These are phyloP conservation scores for Larimichthys polyactis DNA, from an alignment of 2,113 vertebrate genomes.

Conservation along the genomic window DNA sequence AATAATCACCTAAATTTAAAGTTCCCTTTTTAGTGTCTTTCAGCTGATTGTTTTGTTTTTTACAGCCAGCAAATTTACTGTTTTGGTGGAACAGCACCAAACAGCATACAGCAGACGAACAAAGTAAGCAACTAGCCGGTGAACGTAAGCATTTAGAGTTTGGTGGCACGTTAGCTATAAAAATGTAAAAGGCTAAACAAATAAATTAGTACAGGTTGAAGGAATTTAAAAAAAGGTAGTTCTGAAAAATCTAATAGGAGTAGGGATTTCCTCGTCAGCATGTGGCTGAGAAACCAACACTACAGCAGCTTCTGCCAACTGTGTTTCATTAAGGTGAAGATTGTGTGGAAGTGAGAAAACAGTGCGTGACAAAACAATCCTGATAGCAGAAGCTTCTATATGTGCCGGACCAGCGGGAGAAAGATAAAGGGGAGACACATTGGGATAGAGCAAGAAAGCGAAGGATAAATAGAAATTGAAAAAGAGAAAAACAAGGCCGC, in stretches of 20 bases:
- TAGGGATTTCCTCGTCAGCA: conserved; percentile 13
- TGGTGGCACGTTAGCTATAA: background rate
- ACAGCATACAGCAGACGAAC: background rate
- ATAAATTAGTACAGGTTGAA: conserved; percentile 9
- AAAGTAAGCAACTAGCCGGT: background rate
- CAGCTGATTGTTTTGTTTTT: background rate
- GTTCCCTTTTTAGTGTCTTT: background rate
- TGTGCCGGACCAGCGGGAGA: conserved; percentile 4
- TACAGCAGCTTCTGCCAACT: conserved; percentile 15
- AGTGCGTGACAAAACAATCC: conserved; percentile 29
- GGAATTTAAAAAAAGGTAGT: background rate
- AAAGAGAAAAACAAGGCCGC: conserved; percentile 20
- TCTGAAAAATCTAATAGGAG: conserved; percentile 3
- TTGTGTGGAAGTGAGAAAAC: conserved; percentile 47
- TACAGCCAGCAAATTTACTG: background rate
- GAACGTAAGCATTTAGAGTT: background rate
- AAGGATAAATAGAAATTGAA: conserved; percentile 33
- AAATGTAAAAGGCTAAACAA: background rate
- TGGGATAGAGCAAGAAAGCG: background rate
- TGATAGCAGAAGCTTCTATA: conserved; percentile 32
- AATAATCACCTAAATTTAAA: background rate
- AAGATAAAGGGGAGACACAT: conserved; percentile 51
- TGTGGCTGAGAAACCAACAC: conserved; percentile 27
- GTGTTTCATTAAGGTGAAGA: conserved; percentile 47
- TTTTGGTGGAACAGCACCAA: background rate